Evolutionary conservation across 2,797 vertebrate species (phyloP).

Genomic region (Ptychadena robeensis): DNA sequence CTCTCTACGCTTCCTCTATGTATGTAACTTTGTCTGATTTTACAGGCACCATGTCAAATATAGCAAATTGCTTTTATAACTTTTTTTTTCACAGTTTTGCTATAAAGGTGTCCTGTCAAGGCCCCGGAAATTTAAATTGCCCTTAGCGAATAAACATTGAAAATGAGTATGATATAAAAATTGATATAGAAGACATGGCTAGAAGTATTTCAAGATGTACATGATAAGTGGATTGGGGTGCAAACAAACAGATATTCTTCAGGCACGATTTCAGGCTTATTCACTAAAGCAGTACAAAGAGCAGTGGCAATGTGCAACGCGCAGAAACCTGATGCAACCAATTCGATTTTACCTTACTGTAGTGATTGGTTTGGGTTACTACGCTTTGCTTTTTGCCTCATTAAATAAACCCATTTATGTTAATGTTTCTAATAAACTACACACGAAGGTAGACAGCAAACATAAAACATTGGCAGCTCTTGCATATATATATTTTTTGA

Average conservation of each 20-base stretch:
- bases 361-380: background rate
- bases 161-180: too few species aligned
- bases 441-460: background rate
- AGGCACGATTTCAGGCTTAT: background rate
- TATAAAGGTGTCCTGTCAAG: background rate
- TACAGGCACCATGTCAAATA: background rate
- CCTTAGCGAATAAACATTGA: conserved; percentile 10
- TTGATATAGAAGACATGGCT: background rate
- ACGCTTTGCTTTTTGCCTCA: background rate
- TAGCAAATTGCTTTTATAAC: background rate
- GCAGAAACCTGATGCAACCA: background rate
- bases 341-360: background rate
- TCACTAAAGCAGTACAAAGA: background rate
- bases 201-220: conserved; percentile 13
- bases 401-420: background rate
- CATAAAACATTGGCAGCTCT: conserved; percentile 16
- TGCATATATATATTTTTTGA: conserved; percentile 39
- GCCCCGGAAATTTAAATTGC: background rate
- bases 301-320: conserved; percentile 12
- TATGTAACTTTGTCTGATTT: background rate
- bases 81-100: background rate
- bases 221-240: background rate
- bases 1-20: background rate
- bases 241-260: background rate
- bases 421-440: background rate